Evolutionary conservation across 2,797 vertebrate species (phyloP).

Genomic region (Coreius guichenoti): DNA sequence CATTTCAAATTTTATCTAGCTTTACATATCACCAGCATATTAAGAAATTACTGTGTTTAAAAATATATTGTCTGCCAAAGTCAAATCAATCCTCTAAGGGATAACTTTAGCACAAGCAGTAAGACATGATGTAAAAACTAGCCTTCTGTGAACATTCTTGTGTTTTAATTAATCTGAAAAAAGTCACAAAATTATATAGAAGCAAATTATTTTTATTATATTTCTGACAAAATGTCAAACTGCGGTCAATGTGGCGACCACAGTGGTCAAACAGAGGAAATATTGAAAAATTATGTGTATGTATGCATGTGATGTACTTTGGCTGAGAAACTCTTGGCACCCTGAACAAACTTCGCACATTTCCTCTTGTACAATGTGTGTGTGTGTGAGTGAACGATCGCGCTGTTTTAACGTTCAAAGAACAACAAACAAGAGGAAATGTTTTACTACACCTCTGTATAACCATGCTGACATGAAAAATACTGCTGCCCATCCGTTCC

Average conservation of each 20-base stretch:
- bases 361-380: conserved; percentile 32
- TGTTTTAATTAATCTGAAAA: not conserved
- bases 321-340: conserved; percentile 53
- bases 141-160: not conserved
- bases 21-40: not conserved
- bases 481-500: conserved; percentile 52
- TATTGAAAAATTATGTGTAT: not conserved
- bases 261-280: conserved; percentile 22
- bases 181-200: not conserved
- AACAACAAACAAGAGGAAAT: conserved; percentile 64
- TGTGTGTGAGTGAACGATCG: conserved; percentile 37
- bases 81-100: conserved; percentile 54
- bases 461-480: conserved; percentile 48
- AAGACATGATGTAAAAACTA: conserved; percentile 53
- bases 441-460: conserved; percentile 62
- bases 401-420: conserved; percentile 54
- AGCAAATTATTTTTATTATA: not conserved
- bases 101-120: conserved; percentile 53
- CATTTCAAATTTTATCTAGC: not conserved
- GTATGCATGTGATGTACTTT: conserved; percentile 29
- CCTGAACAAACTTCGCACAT: conserved; percentile 47
- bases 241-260: not conserved
- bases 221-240: not conserved
- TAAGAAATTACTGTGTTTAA: not conserved
- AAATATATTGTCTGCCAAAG: not conserved